A percentile compares a stretch with the other conserved stretches of the same genome.
Evolutionary conservation across 2,888 invertebrate species (phyloP).

Genomic region (Galeruca laticollis): DNA sequence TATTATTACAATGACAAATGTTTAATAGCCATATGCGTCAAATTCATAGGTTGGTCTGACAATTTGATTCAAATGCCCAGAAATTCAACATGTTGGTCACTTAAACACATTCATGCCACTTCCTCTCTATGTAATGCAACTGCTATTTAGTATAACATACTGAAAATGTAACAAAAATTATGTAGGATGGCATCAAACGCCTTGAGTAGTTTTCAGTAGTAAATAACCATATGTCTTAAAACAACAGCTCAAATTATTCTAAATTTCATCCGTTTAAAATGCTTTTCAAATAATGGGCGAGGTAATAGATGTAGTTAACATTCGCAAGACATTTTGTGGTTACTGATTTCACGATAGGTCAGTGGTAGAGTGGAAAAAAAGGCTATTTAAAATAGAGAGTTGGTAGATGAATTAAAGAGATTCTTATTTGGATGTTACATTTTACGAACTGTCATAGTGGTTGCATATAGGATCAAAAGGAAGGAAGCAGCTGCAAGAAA

Average conservation of each 20-base stretch:
- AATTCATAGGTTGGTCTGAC: neutral
- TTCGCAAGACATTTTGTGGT: neutral
- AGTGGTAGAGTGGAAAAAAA: neutral
- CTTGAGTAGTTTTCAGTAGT: slow-evolving; percentile 3
- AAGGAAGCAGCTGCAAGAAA: too few species aligned
- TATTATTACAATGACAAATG: neutral
- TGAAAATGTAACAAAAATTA: slow-evolving; percentile 9
- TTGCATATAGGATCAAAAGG: too few species aligned
- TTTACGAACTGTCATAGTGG: too few species aligned
- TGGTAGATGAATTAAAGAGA: too few species aligned
- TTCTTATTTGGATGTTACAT: too few species aligned
- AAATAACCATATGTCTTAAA: neutral
- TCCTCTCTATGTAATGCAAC: neutral
- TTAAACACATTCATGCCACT: neutral
- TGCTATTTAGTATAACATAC: neutral
- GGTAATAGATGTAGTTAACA: neutral
- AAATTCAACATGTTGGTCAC: neutral
- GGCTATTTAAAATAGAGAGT: neutral
- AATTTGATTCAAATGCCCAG: neutral
- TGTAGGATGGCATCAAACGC: slow-evolving; percentile 5
- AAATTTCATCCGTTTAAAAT: neutral
- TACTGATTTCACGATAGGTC: neutral
- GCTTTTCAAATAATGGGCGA: neutral
- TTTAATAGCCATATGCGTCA: neutral
- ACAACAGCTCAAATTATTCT: neutral